These are phyloP conservation scores for Nothoprocta pentlandii DNA, from an alignment of 2,113 vertebrate genomes.

Conservation along the genomic window DNA sequence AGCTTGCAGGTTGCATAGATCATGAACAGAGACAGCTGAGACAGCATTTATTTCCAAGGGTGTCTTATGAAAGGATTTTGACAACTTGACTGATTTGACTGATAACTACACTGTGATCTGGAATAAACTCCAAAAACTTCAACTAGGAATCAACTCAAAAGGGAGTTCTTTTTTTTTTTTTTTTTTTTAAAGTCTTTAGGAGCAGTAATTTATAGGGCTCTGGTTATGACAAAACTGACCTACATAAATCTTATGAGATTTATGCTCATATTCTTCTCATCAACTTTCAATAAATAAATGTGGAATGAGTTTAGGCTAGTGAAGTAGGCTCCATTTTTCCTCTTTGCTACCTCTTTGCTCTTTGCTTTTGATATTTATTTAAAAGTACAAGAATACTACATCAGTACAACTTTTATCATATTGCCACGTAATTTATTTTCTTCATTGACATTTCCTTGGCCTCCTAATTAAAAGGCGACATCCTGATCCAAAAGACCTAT, in stretches of 20 bases:
- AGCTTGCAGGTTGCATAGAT: neutral
- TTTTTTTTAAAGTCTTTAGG: neutral
- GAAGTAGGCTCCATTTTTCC: neutral
- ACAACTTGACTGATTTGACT: neutral
- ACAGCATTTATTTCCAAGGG: neutral
- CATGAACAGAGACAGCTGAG: neutral
- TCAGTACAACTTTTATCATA: neutral
- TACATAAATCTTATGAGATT: neutral
- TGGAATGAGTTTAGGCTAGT: neutral
- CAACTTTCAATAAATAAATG: neutral
- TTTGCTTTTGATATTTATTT: neutral
- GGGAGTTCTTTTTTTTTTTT: neutral
- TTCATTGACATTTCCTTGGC: neutral
- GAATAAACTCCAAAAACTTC: neutral
- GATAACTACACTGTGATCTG: neutral
- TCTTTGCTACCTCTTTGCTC: neutral
- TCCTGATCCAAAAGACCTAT: neutral
- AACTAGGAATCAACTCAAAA: neutral
- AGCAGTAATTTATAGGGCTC: neutral
- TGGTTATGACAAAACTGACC: neutral
- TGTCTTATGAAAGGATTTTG: neutral
- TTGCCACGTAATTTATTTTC: neutral
- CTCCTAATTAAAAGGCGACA: neutral
- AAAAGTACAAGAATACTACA: neutral
- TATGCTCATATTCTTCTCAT: neutral